Evolutionary conservation across 2,888 invertebrate genomes (phyloP).

Genomic region (Seira ritae): DNA sequence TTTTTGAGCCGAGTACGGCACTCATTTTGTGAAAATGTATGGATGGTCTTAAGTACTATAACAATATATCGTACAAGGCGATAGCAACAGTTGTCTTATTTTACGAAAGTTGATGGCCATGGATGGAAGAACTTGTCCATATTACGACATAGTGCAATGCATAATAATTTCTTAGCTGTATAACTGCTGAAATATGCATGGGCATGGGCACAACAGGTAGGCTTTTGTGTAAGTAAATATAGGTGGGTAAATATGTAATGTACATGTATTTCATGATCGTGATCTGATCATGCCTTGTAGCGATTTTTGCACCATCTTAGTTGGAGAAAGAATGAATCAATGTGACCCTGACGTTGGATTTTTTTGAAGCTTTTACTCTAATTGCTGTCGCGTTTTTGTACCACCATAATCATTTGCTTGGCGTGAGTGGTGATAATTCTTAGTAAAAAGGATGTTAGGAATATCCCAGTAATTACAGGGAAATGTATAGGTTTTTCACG

Average conservation of each 20-base stretch:
- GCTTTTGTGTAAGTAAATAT: too few relatives aligned
- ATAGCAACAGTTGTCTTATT: constrained; percentile 34
- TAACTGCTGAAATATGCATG: not conserved
- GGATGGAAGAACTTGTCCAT: constrained; percentile 19
- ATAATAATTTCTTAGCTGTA: not conserved
- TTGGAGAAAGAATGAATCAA: constrained; percentile 29
- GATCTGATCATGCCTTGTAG: constrained; percentile 5
- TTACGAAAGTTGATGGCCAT: constrained; percentile 57
- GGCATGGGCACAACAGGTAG: not conserved
- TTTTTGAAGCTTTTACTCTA: not conserved
- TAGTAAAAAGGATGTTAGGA: too few relatives aligned
- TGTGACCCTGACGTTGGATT: constrained; percentile 2
- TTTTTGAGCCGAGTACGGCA: too few relatives aligned
- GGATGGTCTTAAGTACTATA: too few relatives aligned
- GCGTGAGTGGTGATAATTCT: too few relatives aligned
- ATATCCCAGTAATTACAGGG: too few relatives aligned
- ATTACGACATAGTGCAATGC: not conserved
- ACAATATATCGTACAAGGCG: not conserved
- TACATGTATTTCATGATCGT: not conserved
- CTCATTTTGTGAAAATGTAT: too few relatives aligned
- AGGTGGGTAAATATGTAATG: not conserved
- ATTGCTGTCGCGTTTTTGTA: not conserved
- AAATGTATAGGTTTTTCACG: too few relatives aligned
- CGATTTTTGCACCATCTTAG: not conserved
- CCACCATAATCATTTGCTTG: too few relatives aligned